A percentile compares a stretch with the other conserved stretches of the same genome.
Conservation (phyloP, 2,113 vertebrate species). For the Corydoras maculifer region DNA sequence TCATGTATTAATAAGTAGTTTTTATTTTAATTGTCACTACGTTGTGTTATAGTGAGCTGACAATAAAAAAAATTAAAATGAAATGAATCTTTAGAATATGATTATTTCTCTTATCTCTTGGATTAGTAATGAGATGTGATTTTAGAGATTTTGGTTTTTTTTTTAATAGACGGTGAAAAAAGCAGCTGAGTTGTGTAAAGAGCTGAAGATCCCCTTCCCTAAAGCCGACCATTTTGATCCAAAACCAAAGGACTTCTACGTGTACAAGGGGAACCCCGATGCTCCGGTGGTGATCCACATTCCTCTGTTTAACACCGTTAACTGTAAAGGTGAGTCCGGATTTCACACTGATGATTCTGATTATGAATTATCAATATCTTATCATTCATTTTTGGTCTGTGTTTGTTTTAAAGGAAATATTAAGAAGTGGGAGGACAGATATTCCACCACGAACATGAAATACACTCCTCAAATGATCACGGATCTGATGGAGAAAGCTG, state of each 20-base stretch:
- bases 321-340: neutral
- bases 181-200: neutral
- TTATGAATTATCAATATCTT: no score
- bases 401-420: no score
- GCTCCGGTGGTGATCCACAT: neutral
- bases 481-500: constrained; percentile 15
- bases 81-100: no score
- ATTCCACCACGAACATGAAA: neutral
- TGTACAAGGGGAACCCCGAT: neutral
- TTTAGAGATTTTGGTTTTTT: neutral
- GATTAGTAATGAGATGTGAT: no score
- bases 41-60: no score
- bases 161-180: neutral
- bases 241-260: neutral
- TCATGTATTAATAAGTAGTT: no score
- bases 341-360: neutral
- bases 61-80: no score
- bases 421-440: neutral
- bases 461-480: neutral
- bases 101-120: no score
- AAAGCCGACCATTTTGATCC: neutral
- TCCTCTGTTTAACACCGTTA: neutral
- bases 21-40: no score
- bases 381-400: no score
- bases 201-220: constrained; percentile 15